Evolutionary conservation across 2,888 invertebrate genomes (phyloP).

Genomic region (Phengaris alcon): DNA sequence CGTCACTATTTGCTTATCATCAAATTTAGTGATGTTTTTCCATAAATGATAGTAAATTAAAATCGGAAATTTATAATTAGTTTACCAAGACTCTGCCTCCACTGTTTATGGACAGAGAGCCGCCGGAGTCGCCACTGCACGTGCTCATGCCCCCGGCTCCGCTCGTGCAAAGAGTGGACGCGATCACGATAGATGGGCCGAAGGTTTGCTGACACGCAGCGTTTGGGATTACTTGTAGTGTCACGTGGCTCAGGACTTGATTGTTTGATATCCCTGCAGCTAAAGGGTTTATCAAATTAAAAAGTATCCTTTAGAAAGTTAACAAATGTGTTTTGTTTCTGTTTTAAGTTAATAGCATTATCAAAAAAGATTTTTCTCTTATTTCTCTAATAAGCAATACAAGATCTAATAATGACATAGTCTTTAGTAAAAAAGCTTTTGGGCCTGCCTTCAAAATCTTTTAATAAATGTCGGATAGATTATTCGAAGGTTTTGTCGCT

Average conservation of each 20-base stretch:
- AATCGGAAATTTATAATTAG: neutral
- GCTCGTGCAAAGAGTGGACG: slow-evolving; percentile 40
- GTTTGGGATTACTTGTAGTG: slow-evolving; percentile 49
- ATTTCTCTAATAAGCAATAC: too few relatives aligned
- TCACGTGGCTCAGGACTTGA: slow-evolving; percentile 37
- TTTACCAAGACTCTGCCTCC: slow-evolving; percentile 31
- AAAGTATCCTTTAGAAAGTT: neutral
- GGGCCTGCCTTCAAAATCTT: too few relatives aligned
- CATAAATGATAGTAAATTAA: too few relatives aligned
- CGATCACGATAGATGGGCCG: slow-evolving; percentile 25
- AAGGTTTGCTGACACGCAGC: slow-evolving; percentile 32
- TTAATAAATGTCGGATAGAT: too few relatives aligned
- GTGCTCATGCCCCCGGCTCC: slow-evolving; percentile 38
- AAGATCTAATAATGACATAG: too few relatives aligned
- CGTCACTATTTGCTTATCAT: too few relatives aligned
- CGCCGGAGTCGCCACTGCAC: slow-evolving; percentile 44
- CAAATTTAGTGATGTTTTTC: too few relatives aligned
- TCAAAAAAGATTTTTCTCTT: too few relatives aligned
- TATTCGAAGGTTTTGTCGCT: too few relatives aligned
- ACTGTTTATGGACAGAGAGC: slow-evolving; percentile 37
- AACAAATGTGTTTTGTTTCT: too few relatives aligned
- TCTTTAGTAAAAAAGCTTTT: too few relatives aligned
- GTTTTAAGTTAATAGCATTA: too few relatives aligned
- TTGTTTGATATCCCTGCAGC: slow-evolving; percentile 16
- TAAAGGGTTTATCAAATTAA: neutral